phyloP scores from a whole-genome alignment of 64 coral and sea anemone species.

The Trachythela sp. region DNA sequence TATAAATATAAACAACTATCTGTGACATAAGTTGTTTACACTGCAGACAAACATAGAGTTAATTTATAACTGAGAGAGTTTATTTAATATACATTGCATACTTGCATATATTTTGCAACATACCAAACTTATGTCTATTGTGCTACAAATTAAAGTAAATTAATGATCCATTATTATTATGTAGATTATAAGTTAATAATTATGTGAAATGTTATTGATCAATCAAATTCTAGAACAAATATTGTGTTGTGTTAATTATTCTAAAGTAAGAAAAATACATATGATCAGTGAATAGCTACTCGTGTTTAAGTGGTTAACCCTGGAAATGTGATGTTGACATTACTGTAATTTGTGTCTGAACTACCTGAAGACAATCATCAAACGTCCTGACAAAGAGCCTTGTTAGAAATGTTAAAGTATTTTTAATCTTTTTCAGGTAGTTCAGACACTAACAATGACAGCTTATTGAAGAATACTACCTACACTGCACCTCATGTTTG shows the following conservation, averaged over 20 bases:
- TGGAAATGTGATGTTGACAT: too few relatives aligned
- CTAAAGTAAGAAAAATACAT: too few relatives aligned
- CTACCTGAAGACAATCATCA: background rate
- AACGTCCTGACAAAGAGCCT: background rate
- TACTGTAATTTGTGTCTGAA: background rate
- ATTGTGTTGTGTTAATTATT: background rate
- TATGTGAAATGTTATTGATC: background rate
- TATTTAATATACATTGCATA: background rate
- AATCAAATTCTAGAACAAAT: background rate
- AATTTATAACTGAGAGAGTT: background rate
- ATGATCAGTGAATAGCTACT: too few relatives aligned
- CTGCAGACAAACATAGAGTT: background rate
- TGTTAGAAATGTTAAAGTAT: background rate
- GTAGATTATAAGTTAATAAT: background rate
- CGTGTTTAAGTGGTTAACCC: too few relatives aligned
- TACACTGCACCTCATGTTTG: background rate
- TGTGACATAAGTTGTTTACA: constrained; percentile 46
- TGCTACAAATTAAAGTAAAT: too few relatives aligned
- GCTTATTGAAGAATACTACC: too few relatives aligned
- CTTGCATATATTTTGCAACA: too few relatives aligned
- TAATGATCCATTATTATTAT: too few relatives aligned
- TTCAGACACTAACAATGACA: too few relatives aligned
- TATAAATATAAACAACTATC: constrained; percentile 93
- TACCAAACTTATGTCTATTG: too few relatives aligned
- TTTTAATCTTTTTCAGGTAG: too few relatives aligned